Evolutionary conservation across 2,888 invertebrate species (phyloP), one percentile per base, ranked within the genome.

Genomic region (Trichopoda pennipes): DNA sequence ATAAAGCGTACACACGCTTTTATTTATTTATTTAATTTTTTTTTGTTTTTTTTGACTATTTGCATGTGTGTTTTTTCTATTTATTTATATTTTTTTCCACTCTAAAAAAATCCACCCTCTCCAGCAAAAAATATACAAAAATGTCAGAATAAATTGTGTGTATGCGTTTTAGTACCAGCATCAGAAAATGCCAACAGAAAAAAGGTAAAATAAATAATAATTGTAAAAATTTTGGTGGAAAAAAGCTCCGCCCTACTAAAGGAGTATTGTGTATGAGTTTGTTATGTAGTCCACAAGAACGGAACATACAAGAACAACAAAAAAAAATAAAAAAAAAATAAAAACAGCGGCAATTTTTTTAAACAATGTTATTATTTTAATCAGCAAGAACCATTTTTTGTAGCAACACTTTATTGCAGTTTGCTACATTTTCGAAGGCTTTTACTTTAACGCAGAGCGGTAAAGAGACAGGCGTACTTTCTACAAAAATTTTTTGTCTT

Each of bases 221-320:
- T 14, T 44, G 14, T 16, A 44, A 58, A 38, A 14, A 58, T 66
- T 81, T 78, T 78, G 81, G 64, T 63, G 58, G 56, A 74, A 74
- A 81, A 81, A 78, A 81, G 81, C 81, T 75, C 81, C 81, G 81
- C 81, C 81, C 78, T 58, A 35, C 53, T 61, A 78, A 70, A 70
- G 49, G 55, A 75, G 63, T 74, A 58, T 47, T 38, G 28, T 17
- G 53, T 51, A 4, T 28, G 28, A 28, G 21, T 35, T n/a, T 23
- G 1, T 17, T 9, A 28, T 32, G 17, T 38, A 42, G 19, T 1
- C 1, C 9, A 42, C 7, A 17, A 35, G 23, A 51, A 38, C 14
- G 38, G 38, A 17, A 47, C 16, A n/a, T 17, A 70, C 28, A n/a
- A 4, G 42, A n/a, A 32, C 32, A 66, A 49, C 32, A 63, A 28